A percentile compares a stretch with the other conserved stretches of the same genome.
Conservation (phyloP, 2,797 vertebrate genomes). For the Sebastolobus alascanus region DNA sequence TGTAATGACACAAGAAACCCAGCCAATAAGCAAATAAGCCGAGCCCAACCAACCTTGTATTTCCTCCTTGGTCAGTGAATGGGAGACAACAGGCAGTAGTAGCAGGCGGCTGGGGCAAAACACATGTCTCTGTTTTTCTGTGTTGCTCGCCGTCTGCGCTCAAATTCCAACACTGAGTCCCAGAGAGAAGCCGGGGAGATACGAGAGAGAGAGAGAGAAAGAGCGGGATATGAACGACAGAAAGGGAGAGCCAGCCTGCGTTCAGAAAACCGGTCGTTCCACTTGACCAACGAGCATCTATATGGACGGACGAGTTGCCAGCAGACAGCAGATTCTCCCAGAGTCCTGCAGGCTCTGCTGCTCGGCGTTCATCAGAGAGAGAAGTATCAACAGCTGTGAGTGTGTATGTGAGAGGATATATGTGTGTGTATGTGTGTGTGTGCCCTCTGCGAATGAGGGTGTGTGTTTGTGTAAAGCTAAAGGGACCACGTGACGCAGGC, state of each 20-base stretch:
- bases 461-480: slow-evolving; percentile 81
- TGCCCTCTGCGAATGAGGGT: slow-evolving; percentile 60
- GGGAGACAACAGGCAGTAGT: slow-evolving; percentile 57
- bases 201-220: slow-evolving; percentile 28
- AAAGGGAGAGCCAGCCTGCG: slow-evolving; percentile 27
- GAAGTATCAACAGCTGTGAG: slow-evolving; percentile 79
- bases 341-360: slow-evolving; percentile 45
- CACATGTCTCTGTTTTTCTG: slow-evolving; percentile 75
- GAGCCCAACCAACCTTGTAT: slow-evolving; percentile 69
- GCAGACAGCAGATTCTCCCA: slow-evolving; percentile 46
- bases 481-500: slow-evolving; percentile 79
- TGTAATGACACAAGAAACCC: slow-evolving; percentile 15
- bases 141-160: slow-evolving; percentile 18
- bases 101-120: slow-evolving; percentile 62
- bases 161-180: slow-evolving; percentile 59
- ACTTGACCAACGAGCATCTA: slow-evolving; percentile 16
- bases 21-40: slow-evolving; percentile 30
- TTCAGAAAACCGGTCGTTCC: slow-evolving; percentile 51
- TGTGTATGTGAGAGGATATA: slow-evolving; percentile 62
- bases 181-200: slow-evolving; percentile 36
- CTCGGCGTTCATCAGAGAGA: slow-evolving; percentile 56
- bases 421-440: slow-evolving; percentile 35
- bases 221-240: slow-evolving; percentile 16
- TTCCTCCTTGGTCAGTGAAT: slow-evolving; percentile 71
- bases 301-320: slow-evolving; percentile 5